Evolutionary conservation across 2,888 invertebrate genomes (phyloP), one percentile per base, ranked within the genome.

Genomic region (Plutella xylostella): DNA sequence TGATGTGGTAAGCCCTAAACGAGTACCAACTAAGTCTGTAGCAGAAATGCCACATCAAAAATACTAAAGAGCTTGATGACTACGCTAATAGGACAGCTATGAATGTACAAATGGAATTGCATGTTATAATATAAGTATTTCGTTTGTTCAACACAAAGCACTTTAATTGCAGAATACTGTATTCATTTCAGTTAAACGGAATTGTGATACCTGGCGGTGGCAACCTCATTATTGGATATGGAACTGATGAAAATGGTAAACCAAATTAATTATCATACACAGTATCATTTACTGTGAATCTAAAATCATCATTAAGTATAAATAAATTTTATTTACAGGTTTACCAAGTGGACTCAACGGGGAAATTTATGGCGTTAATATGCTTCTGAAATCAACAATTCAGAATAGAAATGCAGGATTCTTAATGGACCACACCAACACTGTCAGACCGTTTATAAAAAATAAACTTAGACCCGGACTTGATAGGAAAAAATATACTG

Each of bases 221-320:
- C 7, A 89, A 89, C 55, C 66, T 90, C 5, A 88, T 90, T 7
- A 72, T 90, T n/a, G 90, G 90, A 17, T 90, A 91, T 63, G 90
- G 90, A 54, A 88, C 87, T 53, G 86, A 88, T n/a, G 86, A 87
- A 56, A 86, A 85, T 55, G 88, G 90, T 78, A 87, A 83, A 21
- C 11, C 12, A 19, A 19, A 18, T 11, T 12, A 37, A 19, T 7
- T 37, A 20, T 4, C 5, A 3, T 17, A 35, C 11, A 19, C n/a
- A 19, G 28, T 6, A 3, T 9, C 28, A 9, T 28, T 3, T 28
- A 4, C 3, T 28, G 25, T 3, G 18, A 20, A 37, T 42, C 19
- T 45, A 18, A 43, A 43, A 18, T 7, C 6, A 18, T 14, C 1
- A 17, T 22, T 14, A 39, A 20, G 18, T 15, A 18, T 33, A 47